A percentile compares a stretch with the other conserved stretches of the same genome.
Conservation (phyloP, 2,888 invertebrate genomes). For the Callyntrura sp. region DNA sequence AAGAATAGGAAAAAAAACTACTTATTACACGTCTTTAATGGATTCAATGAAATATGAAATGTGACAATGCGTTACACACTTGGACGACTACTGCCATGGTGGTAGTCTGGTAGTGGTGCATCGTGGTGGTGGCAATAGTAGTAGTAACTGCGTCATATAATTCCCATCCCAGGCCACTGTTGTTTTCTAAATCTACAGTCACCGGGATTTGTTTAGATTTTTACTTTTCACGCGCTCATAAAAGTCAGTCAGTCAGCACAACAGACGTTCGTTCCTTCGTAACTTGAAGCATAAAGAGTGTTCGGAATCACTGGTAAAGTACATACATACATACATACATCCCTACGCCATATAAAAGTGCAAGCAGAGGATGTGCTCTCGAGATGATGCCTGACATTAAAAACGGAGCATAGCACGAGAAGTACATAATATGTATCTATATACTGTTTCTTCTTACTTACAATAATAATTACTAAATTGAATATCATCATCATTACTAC, state of each 20-base stretch:
- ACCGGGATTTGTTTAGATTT: slow-evolving; percentile 3
- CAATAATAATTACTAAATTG: slow-evolving; percentile 44
- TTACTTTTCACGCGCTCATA: slow-evolving; percentile 21
- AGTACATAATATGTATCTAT: not conserved
- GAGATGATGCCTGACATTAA: slow-evolving; percentile 24
- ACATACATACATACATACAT: not conserved
- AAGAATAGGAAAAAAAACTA: not conserved
- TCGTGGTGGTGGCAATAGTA: not conserved
- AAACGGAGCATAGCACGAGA: not conserved
- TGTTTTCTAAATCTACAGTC: not conserved
- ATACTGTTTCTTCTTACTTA: slow-evolving; percentile 16
- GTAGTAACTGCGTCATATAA: not conserved
- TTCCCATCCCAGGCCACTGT: not conserved
- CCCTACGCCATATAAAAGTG: not conserved
- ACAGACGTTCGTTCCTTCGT: not conserved
- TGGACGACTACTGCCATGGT: no score
- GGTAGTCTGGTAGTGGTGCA: no score
- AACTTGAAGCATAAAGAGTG: no score
- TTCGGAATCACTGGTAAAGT: no score
- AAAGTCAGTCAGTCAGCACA: slow-evolving; percentile 14
- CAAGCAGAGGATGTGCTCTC: slow-evolving; percentile 3
- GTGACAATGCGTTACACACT: not conserved
- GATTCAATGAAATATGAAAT: not conserved
- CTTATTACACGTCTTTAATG: not conserved
- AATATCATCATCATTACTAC: not conserved